A percentile compares a stretch with the other conserved stretches of the same genome.
Conservation (phyloP, 2,888 invertebrate species). For the Sarcophaga rosellei region DNA sequence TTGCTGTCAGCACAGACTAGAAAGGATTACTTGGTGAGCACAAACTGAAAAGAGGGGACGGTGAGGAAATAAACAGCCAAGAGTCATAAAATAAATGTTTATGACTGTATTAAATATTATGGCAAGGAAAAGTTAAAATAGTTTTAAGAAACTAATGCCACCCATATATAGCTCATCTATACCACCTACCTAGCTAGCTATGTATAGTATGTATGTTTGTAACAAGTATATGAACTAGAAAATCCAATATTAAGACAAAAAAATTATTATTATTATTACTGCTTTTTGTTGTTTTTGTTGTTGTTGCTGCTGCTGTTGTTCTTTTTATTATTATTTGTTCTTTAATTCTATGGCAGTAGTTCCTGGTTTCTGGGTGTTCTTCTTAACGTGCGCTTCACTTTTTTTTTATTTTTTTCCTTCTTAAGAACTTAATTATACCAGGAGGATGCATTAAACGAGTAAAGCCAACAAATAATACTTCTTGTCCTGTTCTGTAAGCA, state of each 20-base stretch:
- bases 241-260: background rate
- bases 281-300: background rate
- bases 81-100: conserved; percentile 51
- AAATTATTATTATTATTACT: background rate
- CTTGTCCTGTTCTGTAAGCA: background rate
- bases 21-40: background rate
- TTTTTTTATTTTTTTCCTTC: background rate
- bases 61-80: background rate
- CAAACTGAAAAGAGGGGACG: background rate
- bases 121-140: background rate
- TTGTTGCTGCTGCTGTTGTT: too few species aligned
- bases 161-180: too few species aligned
- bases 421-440: conserved; percentile 67
- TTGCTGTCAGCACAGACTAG: background rate
- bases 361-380: background rate
- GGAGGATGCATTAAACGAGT: conserved; percentile 64
- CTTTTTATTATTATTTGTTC: background rate
- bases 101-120: conserved; percentile 24
- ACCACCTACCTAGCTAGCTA: too few species aligned
- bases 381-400: background rate
- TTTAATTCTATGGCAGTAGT: background rate
- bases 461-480: conserved; percentile 34
- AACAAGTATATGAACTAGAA: background rate
- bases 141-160: background rate
- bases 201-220: background rate